phyloP scores from a whole-genome alignment of 2,888 invertebrate species.

The Tuberolachnus salignus region DNA sequence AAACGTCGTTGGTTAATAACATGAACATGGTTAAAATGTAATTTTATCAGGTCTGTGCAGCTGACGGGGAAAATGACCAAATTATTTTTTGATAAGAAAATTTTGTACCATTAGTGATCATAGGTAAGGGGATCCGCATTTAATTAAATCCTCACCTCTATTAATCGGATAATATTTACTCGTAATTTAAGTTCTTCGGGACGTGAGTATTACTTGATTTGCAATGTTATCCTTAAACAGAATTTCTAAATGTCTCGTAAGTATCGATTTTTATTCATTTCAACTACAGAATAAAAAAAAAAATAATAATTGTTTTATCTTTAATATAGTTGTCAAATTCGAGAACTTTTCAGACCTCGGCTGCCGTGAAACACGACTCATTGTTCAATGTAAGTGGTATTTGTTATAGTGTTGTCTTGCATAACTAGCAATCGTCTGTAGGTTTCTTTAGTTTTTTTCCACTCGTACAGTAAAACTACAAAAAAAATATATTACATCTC shows the following conservation, averaged over 20 bases:
- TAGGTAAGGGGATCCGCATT: too few species aligned
- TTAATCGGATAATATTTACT: neutral
- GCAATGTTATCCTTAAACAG: slow-evolving; percentile 43
- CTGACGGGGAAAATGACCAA: slow-evolving; percentile 2
- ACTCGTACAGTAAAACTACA: too few species aligned
- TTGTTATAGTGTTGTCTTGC: too few species aligned
- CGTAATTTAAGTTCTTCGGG: neutral
- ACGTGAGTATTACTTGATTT: neutral
- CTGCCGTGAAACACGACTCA: slow-evolving; percentile 38
- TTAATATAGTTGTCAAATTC: slow-evolving; percentile 37
- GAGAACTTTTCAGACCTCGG: slow-evolving; percentile 46
- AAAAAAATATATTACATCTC: too few species aligned
- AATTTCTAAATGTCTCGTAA: slow-evolving; percentile 45
- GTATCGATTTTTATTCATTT: neutral
- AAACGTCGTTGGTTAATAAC: too few species aligned
- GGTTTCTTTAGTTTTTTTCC: too few species aligned
- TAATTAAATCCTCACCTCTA: neutral
- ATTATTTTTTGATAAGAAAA: slow-evolving; percentile 17
- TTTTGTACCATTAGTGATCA: neutral
- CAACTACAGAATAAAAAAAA: too few species aligned
- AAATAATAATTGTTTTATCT: neutral
- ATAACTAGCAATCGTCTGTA: too few species aligned
- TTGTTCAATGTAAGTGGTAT: slow-evolving; percentile 51
- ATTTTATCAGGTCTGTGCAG: neutral
- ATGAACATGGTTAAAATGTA: too few species aligned